Base-by-base conservation (phyloP, 37 sponge, comb jelly and placozoan species). In the Hormiphora californensis region DNA sequence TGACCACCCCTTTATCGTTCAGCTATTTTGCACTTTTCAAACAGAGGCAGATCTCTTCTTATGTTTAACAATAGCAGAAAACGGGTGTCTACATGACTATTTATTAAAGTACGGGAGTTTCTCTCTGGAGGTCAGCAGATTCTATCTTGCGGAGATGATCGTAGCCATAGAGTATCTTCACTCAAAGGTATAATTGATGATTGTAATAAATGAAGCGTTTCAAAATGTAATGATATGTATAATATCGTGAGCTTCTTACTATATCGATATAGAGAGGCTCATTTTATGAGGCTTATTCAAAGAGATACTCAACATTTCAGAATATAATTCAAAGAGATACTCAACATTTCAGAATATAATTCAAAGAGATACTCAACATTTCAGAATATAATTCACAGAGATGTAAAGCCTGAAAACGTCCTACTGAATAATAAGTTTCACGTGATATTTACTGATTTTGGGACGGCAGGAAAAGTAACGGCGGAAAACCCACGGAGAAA, bases 341-440 rank as follows among this genome's bases (percentile, higher is more conserved):
- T n/a, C n/a, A n/a, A n/a, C n/a, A n/a, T 40, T 73, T 73, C 81
- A 73, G 81, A 73, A 73, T 73, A 46, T 73, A 22, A 36, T 73
- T 27, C 81, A 73, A 23, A 27, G 81, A 32, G 81, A 57, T 27
- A 57, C 59, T 27, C 19, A 39, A 73, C 46, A 22, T 40, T 73
- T 73, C 81, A 73, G 81, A 73, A 73, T 73, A 46, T 73, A 22
- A 36, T 73, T 27, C 81, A 73, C 46, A 27, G 81, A 32, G 81
- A 73, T 30, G 43, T 73, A 39, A 73, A 73, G 46, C 81, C 81
- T 28, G 81, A 73, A 30, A 73, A 73, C 35, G 38, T 73, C 1
- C 81, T 73, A 1, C 38, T 73, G 17, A 36, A 73, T 40, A 33
- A 30, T 15, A 73, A 40, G 19, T 43, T 73, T 43, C 81, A 73